Percentiles rank a stretch among this genome's conserved stretches.
Conservation (phyloP, 2,113 vertebrate genomes). For the Mus musculus region DNA sequence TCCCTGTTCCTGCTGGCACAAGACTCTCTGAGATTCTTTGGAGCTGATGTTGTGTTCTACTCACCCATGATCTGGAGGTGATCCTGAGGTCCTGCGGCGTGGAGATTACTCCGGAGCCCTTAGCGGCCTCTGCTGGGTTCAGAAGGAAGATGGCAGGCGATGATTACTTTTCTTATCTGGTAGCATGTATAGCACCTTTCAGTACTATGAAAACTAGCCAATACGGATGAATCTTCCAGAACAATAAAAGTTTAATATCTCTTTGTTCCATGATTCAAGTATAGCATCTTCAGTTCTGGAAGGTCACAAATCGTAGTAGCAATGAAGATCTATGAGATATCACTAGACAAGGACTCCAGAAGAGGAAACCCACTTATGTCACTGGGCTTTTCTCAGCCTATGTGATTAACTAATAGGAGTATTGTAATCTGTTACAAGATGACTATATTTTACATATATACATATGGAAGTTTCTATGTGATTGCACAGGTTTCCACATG, state of each 20-base stretch:
- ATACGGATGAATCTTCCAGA: background rate
- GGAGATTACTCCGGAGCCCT: no score
- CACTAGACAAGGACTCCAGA: background rate
- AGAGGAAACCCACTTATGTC: background rate
- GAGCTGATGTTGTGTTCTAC: no score
- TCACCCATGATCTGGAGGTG: no score
- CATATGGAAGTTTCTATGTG: background rate
- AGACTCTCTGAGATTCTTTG: no score
- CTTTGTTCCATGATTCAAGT: background rate
- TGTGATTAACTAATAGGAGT: background rate
- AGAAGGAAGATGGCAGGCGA: no score
- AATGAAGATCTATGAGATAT: background rate
- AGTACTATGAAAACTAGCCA: background rate
- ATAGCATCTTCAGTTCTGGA: background rate
- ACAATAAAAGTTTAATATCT: background rate
- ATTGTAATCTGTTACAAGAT: background rate
- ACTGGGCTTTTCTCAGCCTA: background rate
- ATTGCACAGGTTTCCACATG: background rate
- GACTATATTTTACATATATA: background rate
- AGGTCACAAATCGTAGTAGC: background rate
- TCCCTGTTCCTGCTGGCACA: no score
- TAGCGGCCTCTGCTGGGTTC: no score
- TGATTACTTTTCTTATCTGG: background rate
- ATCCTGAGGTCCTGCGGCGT: no score
- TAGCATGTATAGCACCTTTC: background rate